Evolutionary conservation across 1,140 invertebrate species (phyloP).

Genomic region (Drosophila mauritiana): DNA sequence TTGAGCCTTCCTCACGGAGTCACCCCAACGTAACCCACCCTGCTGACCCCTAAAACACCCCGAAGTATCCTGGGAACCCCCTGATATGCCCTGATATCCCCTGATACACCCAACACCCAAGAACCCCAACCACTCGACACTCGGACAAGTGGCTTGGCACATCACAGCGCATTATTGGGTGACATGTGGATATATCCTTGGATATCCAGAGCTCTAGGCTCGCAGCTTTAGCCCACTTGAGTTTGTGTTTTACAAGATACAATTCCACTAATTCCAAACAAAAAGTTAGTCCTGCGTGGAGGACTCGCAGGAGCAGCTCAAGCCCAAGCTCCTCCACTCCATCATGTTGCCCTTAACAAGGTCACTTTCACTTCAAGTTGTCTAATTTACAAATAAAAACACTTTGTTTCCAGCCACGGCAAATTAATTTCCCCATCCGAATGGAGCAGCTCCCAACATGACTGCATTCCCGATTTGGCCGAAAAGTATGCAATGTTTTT

Average conservation of each 20-base stretch:
- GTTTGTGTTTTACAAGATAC: constrained; percentile 82
- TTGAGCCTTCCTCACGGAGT: constrained; percentile 1
- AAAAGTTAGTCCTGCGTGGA: constrained; percentile 76
- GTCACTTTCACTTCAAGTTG: constrained; percentile 40
- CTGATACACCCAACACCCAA: background rate
- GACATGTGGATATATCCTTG: constrained; percentile 65
- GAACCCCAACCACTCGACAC: constrained; percentile 17
- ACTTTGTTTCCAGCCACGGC: constrained; percentile 17
- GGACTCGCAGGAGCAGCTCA: constrained; percentile 55
- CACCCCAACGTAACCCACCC: constrained; percentile 7
- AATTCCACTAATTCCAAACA: constrained; percentile 80
- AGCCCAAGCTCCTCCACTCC: constrained; percentile 4
- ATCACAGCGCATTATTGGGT: constrained; percentile 79
- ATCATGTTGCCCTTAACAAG: constrained; percentile 35
- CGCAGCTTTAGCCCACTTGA: constrained; percentile 76
- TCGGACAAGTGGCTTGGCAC: constrained; percentile 78
- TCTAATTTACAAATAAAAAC: constrained; percentile 55
- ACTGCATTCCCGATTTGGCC: constrained; percentile 25
- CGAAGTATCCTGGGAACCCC: background rate
- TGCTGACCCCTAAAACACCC: background rate
- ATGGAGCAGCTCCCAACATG: constrained; percentile 6
- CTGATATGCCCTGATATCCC: background rate
- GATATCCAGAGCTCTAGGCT: constrained; percentile 68
- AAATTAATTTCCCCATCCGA: constrained; percentile 30
- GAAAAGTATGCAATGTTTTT: constrained; percentile 45